phyloP scores from a whole-genome alignment of 2,888 invertebrate species.

The Kryphioiulus occultus region DNA sequence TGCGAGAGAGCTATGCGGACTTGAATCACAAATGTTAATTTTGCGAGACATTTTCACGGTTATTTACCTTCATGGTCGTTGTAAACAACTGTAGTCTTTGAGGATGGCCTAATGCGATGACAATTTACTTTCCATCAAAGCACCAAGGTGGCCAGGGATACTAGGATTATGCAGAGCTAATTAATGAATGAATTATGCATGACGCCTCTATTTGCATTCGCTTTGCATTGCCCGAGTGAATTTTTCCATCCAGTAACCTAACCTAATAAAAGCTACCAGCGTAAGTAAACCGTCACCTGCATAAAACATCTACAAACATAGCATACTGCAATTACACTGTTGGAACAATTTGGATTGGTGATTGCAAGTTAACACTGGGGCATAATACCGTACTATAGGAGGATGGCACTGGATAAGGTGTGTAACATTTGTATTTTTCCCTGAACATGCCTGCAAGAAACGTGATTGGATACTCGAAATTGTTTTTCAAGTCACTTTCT shows the following conservation, averaged over 20 bases:
- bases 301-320: too few relatives aligned
- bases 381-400: too few relatives aligned
- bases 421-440: too few relatives aligned
- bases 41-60: not conserved
- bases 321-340: too few relatives aligned
- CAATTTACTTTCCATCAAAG: not conserved
- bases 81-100: conserved; percentile 2
- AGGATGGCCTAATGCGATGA: not conserved
- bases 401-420: too few relatives aligned
- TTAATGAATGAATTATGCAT: not conserved
- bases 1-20: not conserved
- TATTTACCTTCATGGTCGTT: not conserved
- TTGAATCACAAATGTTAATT: not conserved
- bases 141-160: conserved; percentile 1
- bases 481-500: not conserved
- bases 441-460: not conserved
- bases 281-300: too few relatives aligned
- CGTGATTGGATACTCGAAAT: not conserved
- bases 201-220: not conserved
- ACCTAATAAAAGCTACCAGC: not conserved
- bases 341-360: too few relatives aligned
- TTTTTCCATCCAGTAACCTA: not conserved
- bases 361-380: too few relatives aligned
- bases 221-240: not conserved
- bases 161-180: not conserved